These are phyloP conservation scores for Lonchura striata DNA, from an alignment of 2,113 vertebrate genomes.

Conservation along the genomic window DNA sequence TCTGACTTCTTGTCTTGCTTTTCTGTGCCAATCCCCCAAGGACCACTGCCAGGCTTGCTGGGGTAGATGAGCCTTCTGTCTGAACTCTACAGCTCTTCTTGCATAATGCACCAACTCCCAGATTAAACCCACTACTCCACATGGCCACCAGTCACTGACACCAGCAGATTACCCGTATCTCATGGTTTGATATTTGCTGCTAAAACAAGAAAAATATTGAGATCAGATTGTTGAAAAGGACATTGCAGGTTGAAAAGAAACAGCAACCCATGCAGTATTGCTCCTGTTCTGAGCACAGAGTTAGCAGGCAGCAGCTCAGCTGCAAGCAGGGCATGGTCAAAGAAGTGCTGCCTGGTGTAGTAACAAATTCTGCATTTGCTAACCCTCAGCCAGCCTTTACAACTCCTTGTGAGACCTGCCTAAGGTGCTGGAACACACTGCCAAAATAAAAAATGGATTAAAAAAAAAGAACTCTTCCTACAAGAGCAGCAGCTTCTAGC, in stretches of 20 bases:
- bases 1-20: not conserved
- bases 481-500: not conserved
- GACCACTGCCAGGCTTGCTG: not conserved
- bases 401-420: not conserved
- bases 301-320: not conserved
- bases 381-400: not conserved
- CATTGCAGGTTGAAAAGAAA: not conserved
- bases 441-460: not conserved
- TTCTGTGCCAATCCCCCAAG: not conserved
- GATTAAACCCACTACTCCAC: not conserved
- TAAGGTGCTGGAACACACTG: not conserved
- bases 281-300: not conserved
- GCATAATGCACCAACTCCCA: not conserved
- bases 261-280: not conserved
- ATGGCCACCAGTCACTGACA: not conserved
- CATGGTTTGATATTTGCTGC: not conserved
- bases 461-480: not conserved
- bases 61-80: not conserved
- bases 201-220: not conserved
- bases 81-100: not conserved
- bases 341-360: not conserved
- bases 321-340: not conserved
- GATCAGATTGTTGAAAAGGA: not conserved
- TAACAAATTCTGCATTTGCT: not conserved
- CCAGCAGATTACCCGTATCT: not conserved